These are phyloP conservation scores for Channa argus DNA, from an alignment of 2,113 vertebrate species.

Conservation along the genomic window DNA sequence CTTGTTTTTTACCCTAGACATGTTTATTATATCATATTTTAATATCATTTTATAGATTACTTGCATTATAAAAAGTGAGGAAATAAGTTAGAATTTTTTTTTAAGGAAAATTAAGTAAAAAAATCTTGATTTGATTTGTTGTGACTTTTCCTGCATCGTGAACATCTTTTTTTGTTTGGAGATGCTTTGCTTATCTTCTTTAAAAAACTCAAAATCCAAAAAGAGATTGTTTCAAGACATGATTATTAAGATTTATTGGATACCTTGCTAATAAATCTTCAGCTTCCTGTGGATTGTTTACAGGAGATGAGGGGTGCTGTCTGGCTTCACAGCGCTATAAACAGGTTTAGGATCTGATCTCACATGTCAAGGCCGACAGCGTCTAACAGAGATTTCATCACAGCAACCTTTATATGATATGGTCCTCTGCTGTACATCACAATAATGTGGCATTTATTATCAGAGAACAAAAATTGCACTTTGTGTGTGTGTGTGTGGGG, in stretches of 20 bases:
- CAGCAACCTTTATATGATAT: conserved; percentile 54
- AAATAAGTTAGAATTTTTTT: no score
- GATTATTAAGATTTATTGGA: conserved; percentile 62
- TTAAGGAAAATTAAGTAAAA: no score
- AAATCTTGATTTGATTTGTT: no score
- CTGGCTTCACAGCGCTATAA: conserved; percentile 52
- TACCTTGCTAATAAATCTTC: conserved; percentile 48
- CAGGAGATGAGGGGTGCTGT: conserved; percentile 48
- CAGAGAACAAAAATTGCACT: conserved; percentile 22
- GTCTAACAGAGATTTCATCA: conserved; percentile 62
- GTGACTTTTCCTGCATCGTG: no score
- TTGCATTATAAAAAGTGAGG: no score
- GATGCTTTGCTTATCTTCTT: background rate
- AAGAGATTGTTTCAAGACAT: conserved; percentile 48
- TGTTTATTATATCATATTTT: no score
- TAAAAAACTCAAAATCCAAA: conserved; percentile 35
- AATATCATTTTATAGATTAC: no score
- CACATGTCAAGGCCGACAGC: conserved; percentile 55
- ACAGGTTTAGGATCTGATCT: conserved; percentile 65
- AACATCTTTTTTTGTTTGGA: no score
- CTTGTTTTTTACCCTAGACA: no score
- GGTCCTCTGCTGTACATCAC: conserved; percentile 64
- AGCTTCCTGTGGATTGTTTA: conserved; percentile 55
- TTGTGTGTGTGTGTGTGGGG: conserved; percentile 11
- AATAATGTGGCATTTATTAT: conserved; percentile 72